Base-by-base conservation (phyloP, 2,888 invertebrate species). In the Caenorhabditis parvicauda region DNA sequence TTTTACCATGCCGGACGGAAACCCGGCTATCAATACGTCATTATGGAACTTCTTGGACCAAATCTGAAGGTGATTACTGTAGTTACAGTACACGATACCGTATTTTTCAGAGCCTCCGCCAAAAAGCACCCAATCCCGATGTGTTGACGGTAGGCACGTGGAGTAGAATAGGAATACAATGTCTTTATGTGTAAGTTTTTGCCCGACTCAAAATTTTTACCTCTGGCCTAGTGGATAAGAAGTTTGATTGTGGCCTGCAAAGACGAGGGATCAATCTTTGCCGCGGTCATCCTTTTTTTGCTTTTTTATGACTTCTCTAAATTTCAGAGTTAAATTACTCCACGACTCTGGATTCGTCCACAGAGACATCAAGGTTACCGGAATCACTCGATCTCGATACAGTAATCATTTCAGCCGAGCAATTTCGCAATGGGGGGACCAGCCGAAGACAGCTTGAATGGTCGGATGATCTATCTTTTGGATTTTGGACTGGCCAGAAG, bases 341-440 rank as follows among this genome's bases (percentile, higher is more conserved):
- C 70, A 70, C 37, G 64, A 70, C 32, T 19, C 28, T 21, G 70
- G 70, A 21, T 70, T 63, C 46, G 47, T 70, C 5, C 69, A 70
- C 37, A 29, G 69, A 17, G 70, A 70, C 41, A 54, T 70, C 21
- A 64, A 64, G 29, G n/a, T n/a, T n/a, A n/a, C n/a, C n/a, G n/a
- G n/a, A n/a, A n/a, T n/a, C n/a, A n/a, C n/a, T n/a, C n/a, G n/a
- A n/a, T n/a, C n/a, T n/a, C n/a, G n/a, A n/a, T n/a, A n/a, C n/a
- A n/a, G n/a, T n/a, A n/a, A n/a, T n/a, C n/a, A n/a, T n/a, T n/a
- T n/a, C n/a, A n/a, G n/a, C 61, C 70, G 9, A 49, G 47, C 14
- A 70, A 67, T 41, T 70, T 70, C n/a, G 58, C 53, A 3, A 48
- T 58, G 19, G 58, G 53, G 3, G 0, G 25, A n/a, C 29, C 21